Base-by-base conservation (phyloP, 2,113 vertebrate species). In the Pterophyllum scalare region DNA sequence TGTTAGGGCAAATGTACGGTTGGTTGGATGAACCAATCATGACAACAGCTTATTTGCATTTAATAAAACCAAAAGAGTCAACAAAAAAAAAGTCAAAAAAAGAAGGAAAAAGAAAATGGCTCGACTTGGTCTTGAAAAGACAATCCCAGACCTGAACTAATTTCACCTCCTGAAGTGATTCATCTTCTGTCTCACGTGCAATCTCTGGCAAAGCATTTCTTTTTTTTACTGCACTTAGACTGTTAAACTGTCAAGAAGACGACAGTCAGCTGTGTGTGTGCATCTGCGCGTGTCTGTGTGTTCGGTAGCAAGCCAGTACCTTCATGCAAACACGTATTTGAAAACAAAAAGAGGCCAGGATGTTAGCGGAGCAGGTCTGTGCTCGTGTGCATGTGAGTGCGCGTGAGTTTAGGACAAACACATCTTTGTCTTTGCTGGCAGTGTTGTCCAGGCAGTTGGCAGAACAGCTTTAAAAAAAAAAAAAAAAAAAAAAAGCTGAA, bases 361-460 rank as follows among this genome's bases (percentile, higher is more conserved):
- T 89, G 83, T 85, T 86, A 78, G 84, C 52, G 8, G 80, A 84
- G 78, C 59, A 90, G 80, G 80, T 82, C 46, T 78, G 11, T 70
- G 19, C 64, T 33, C 57, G 26, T 33, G 28, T 56, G 58, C 19
- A 56, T 33, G 78, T 52, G 79, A 31, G 12, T 43, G 40, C 5
- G 40, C 10, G 49, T 7, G 31, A 56, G 33, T 87, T 74, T 19
- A n/a, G 84, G 82, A 92, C 93, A 93, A 93, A 88, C 80, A 83
- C 60, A 82, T 85, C 91, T 94, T 93, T 92, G 92, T 92, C 80
- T 85, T 28, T 79, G 62, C 40, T 85, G 82, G 80, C 65, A 2
- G 75, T 57, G 90, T 85, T 81, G 89, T 86, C 83, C 84, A 87
- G 90, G 90, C 91, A 94, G 87, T 91, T 91, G 91, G 90, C 90